Evolutionary conservation across 2,113 vertebrate species (phyloP).

Genomic region (Trichechus manatus): DNA sequence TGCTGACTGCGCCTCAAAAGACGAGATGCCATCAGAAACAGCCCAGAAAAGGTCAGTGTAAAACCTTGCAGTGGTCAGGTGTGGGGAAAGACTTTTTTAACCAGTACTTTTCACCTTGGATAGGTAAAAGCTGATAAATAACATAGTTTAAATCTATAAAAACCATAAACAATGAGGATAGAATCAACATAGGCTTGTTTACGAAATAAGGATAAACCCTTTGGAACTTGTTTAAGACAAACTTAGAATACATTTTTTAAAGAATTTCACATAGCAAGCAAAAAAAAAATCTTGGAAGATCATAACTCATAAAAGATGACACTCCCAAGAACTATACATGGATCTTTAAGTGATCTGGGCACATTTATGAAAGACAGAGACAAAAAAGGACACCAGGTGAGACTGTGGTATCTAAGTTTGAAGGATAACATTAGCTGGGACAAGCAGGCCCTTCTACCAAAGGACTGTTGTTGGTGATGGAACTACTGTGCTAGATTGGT

Average conservation of each 20-base stretch:
- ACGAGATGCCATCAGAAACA: not conserved
- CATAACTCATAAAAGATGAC: not conserved
- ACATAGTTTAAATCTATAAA: not conserved
- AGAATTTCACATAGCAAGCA: slow-evolving; percentile 7
- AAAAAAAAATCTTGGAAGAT: not conserved
- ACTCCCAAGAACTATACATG: not conserved
- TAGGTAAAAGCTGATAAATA: not conserved
- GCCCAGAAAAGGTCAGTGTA: not conserved
- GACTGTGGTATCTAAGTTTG: not conserved
- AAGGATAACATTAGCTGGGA: not conserved
- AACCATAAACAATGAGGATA: not conserved
- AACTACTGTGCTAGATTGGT: not conserved
- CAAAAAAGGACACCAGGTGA: not conserved
- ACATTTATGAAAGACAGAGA: not conserved
- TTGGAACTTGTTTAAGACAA: slow-evolving; percentile 13
- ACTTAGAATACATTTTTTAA: not conserved
- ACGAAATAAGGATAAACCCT: slow-evolving; percentile 24
- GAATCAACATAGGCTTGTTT: not conserved
- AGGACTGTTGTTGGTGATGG: not conserved
- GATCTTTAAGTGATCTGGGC: not conserved
- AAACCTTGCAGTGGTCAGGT: not conserved
- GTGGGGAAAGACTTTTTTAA: not conserved
- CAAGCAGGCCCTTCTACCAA: not conserved
- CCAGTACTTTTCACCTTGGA: not conserved
- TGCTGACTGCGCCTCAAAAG: not conserved